Conservation (phyloP, 2,797 vertebrate genomes). For the Coilia nasus region DNA sequence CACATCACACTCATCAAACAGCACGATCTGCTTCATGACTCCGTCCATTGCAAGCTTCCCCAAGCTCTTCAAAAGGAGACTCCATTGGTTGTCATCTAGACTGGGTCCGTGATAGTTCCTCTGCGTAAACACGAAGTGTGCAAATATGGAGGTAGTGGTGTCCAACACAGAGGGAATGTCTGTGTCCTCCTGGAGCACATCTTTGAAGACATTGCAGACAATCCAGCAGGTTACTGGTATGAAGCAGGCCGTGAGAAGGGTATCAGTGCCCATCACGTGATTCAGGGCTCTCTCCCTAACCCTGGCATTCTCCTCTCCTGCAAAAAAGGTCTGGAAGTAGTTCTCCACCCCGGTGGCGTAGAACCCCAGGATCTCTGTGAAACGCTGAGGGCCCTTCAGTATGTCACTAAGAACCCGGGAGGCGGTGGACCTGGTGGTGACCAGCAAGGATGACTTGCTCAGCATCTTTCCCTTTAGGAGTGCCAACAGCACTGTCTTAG, state of each 20-base stretch:
- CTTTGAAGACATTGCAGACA: neutral
- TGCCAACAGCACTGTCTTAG: neutral
- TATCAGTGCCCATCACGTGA: neutral
- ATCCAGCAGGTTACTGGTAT: neutral
- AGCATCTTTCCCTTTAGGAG: neutral
- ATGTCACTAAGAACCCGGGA: neutral
- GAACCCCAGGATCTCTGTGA: neutral
- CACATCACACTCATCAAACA: neutral
- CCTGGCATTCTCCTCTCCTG: neutral
- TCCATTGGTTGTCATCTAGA: neutral
- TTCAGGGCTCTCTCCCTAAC: neutral
- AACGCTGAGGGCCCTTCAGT: neutral
- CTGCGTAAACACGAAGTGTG: neutral
- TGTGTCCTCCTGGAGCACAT: neutral
- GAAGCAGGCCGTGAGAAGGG: neutral
- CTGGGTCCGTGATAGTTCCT: neutral
- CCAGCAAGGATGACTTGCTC: neutral
- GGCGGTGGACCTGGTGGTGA: conserved; percentile 12
- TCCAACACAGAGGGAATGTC: neutral
- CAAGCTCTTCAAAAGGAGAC: neutral
- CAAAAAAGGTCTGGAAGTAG: neutral
- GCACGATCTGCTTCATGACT: neutral
- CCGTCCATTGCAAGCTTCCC: neutral
- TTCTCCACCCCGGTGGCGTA: neutral
- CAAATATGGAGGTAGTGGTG: conserved; percentile 15